Evolutionary conservation across 2,113 vertebrate genomes (phyloP), one percentile per base, ranked within the genome.

Genomic region (Mixornis gularis): DNA sequence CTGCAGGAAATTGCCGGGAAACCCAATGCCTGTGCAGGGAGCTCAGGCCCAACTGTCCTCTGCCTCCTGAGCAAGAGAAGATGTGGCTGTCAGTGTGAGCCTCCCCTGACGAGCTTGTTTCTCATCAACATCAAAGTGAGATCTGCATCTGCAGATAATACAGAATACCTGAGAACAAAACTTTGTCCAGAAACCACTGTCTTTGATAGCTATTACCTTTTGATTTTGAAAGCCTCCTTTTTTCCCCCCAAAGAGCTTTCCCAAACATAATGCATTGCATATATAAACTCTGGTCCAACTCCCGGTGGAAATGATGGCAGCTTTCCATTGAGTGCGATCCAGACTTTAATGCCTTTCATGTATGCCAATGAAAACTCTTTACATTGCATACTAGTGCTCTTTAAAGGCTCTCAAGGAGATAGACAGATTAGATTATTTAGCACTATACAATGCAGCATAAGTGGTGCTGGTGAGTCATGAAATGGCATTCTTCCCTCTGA

Each of bases 381-480:
- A 93, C 89, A 77, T 95, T 93, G 94, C 95, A 77, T 48, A 73
- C 91, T 92, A 89, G 64, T 13, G n/a, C 92, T 91, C 91, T 94
- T 95, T 92, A 94, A 96, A 94, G 71, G 68, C 79, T 91, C 74
- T 89, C 1, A 56, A 96, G 85, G 41, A 95, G 95, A 96, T 95
- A 91, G 94, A 92, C 87, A 91, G 96, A 96, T 96, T 91, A 96
- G 94, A 96, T 96, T 96, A 94, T 96, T 96, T 96, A 95, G 94
- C 91, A 60, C 87, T 65, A 91, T 92, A 96, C 94, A 95, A 44
- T 93, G 74, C 89, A 74, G 85, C 68, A 85, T 78, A 91, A 96
- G 89, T 91, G 89, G 40, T 93, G 89, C 64, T 93, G 94, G 94
- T 96, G 95, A 96, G 91, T 96, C 95, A 96, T 25, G 70, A 71